Percentiles rank a stretch among this genome's conserved stretches.
Conservation (phyloP, 2,888 invertebrate species). For the Harpalus rufipes region DNA sequence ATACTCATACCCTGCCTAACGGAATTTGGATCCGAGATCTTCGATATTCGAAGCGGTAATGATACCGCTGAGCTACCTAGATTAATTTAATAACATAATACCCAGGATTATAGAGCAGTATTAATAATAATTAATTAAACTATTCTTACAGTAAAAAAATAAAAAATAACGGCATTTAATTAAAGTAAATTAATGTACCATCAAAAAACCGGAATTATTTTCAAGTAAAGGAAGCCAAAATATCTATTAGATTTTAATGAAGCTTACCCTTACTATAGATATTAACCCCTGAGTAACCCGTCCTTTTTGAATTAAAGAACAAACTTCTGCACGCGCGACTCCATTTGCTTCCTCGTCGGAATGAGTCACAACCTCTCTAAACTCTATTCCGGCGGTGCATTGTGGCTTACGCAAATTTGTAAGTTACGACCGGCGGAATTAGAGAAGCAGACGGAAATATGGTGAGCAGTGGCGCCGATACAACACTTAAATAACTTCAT, state of each 20-base stretch:
- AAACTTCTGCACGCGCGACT: slow-evolving; percentile 3
- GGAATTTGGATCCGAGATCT: too few relatives aligned
- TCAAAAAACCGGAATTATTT: background rate
- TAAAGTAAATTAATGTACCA: slow-evolving; percentile 8
- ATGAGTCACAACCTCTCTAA: slow-evolving; percentile 2
- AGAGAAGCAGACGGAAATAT: slow-evolving; percentile 54
- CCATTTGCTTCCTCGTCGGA: background rate
- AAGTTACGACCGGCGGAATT: slow-evolving; percentile 60
- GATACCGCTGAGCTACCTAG: too few relatives aligned
- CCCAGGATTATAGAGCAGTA: background rate
- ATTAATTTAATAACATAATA: too few relatives aligned
- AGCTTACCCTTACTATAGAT: slow-evolving; percentile 21
- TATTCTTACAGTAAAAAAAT: background rate
- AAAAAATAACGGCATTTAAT: background rate
- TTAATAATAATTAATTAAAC: background rate
- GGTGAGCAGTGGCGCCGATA: slow-evolving; percentile 53
- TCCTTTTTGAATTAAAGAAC: slow-evolving; percentile 10
- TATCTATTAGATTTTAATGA: slow-evolving; percentile 35
- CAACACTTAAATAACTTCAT: slow-evolving; percentile 40
- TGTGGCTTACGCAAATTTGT: slow-evolving; percentile 65
- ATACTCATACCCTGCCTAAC: too few relatives aligned
- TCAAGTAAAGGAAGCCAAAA: slow-evolving; percentile 14
- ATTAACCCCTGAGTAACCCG: slow-evolving; percentile 6
- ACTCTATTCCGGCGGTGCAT: slow-evolving; percentile 51
- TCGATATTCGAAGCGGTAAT: too few relatives aligned